Percentiles rank a stretch among this genome's conserved stretches.
Evolutionary conservation across 2,888 invertebrate species (phyloP).

Genomic region (Erannis defoliaria): DNA sequence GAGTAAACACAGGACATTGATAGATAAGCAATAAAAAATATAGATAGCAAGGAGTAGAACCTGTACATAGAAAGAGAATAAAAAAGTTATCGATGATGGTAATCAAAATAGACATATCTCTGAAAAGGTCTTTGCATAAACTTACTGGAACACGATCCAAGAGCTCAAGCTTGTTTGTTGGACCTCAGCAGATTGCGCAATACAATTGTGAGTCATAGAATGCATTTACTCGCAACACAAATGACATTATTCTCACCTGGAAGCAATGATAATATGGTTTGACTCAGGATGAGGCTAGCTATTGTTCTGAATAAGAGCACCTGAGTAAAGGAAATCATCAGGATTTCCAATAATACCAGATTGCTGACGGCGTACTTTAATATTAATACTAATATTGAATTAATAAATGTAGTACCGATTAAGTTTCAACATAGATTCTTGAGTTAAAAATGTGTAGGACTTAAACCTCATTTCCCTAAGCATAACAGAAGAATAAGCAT

Average conservation of each 20-base stretch:
- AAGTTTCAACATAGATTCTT: too few relatives aligned
- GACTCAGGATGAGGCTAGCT: slow-evolving; percentile 1
- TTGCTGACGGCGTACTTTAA: neutral
- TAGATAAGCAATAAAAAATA: too few relatives aligned
- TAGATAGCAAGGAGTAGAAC: too few relatives aligned
- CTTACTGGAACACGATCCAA: neutral
- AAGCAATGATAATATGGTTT: neutral
- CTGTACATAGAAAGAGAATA: too few relatives aligned
- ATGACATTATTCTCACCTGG: slow-evolving; percentile 4
- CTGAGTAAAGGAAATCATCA: neutral
- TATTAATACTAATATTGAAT: too few relatives aligned
- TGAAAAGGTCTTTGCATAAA: too few relatives aligned
- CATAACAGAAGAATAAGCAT: neutral
- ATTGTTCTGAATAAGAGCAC: neutral
- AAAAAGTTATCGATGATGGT: too few relatives aligned
- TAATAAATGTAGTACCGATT: too few relatives aligned
- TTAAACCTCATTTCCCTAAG: neutral
- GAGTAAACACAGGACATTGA: too few relatives aligned
- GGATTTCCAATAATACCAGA: neutral
- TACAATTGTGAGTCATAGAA: neutral
- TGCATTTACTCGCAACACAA: neutral
- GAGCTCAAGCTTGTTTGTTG: neutral
- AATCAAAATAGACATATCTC: too few relatives aligned
- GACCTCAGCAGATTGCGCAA: neutral
- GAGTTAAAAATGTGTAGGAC: too few relatives aligned